phyloP scores from a whole-genome alignment of 1,140 invertebrate genomes.

The Rhopalosiphum padi region DNA sequence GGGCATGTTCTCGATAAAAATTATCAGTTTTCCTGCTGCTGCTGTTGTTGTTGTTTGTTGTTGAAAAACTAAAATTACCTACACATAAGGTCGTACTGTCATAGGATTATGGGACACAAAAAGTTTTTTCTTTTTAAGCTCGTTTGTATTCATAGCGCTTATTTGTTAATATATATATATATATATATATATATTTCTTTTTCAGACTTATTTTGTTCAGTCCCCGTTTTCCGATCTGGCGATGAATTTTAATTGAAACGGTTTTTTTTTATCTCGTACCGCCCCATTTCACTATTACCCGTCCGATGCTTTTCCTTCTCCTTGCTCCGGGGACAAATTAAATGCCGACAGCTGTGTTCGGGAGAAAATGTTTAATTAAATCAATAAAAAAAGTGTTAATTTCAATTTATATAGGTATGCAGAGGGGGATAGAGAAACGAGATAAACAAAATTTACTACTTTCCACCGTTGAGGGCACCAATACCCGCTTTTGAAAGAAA shows the following conservation, averaged over 20 bases:
- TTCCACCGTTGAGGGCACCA: neutral
- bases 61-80: constrained; percentile 50
- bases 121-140: constrained; percentile 50
- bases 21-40: constrained; percentile 20
- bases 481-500: neutral
- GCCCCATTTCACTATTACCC: neutral
- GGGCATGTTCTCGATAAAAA: constrained; percentile 38
- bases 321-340: neutral
- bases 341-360: neutral
- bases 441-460: constrained; percentile 1
- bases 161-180: constrained; percentile 35
- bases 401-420: constrained; percentile 4
- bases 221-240: neutral
- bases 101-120: neutral
- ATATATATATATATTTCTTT: neutral
- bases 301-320: neutral
- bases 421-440: neutral
- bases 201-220: neutral
- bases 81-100: constrained; percentile 26
- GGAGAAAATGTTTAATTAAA: constrained; percentile 43
- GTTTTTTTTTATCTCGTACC: neutral
- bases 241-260: constrained; percentile 55
- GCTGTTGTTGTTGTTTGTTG: constrained; percentile 42
- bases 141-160: constrained; percentile 55
- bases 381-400: constrained; percentile 13